These are phyloP conservation scores for Glaucopsyche alexis DNA, from an alignment of 2,888 invertebrate genomes.

Conservation along the genomic window DNA sequence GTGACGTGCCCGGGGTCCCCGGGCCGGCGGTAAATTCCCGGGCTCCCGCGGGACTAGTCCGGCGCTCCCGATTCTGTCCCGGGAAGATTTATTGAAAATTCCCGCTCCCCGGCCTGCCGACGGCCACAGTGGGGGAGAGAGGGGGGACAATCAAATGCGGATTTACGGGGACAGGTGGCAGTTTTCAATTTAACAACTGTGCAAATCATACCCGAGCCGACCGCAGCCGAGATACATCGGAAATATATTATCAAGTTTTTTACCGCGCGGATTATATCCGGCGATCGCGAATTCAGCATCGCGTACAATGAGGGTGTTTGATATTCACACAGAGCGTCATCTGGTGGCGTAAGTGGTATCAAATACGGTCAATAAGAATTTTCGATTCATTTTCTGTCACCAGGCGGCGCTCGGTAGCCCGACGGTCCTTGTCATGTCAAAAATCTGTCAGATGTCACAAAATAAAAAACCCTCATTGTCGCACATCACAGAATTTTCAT, in stretches of 20 bases:
- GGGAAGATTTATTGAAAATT: conserved; percentile 12
- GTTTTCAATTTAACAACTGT: background rate
- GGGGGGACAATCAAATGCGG: background rate
- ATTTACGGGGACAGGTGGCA: conserved; percentile 1
- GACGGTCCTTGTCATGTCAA: too few species aligned
- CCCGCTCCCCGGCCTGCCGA: background rate
- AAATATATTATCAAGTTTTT: background rate
- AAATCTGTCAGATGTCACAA: too few species aligned
- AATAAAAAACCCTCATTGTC: too few species aligned
- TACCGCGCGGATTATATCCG: too few species aligned
- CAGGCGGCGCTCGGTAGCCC: too few species aligned
- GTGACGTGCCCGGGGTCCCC: background rate
- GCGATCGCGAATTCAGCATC: too few species aligned
- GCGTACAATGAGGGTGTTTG: too few species aligned
- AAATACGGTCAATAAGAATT: too few species aligned
- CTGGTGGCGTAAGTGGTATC: too few species aligned
- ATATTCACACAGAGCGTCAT: too few species aligned
- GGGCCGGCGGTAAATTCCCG: conserved; percentile 11
- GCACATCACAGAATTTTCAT: too few species aligned
- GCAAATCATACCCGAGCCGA: background rate
- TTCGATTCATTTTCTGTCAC: too few species aligned
- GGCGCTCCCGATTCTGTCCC: background rate
- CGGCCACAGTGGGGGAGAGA: background rate
- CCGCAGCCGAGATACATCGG: background rate
- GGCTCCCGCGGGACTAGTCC: conserved; percentile 19